A percentile compares a stretch with the other conserved stretches of the same genome.
phyloP scores from a whole-genome alignment of 2,797 vertebrate species.

The Bufotes viridis region DNA sequence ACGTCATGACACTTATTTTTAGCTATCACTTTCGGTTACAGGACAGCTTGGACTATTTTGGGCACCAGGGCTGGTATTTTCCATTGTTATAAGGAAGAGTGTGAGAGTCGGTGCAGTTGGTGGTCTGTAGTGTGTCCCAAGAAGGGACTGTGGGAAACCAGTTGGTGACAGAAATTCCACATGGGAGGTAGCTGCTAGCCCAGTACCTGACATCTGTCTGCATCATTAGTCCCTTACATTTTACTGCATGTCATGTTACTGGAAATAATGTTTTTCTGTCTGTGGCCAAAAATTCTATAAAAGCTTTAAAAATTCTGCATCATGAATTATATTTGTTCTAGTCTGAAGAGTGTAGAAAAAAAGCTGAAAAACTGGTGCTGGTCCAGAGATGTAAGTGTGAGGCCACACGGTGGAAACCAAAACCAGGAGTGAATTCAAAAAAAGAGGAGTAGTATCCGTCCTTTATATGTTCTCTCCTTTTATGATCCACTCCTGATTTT shows the following conservation, averaged over 20 bases:
- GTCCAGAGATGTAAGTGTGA: not conserved
- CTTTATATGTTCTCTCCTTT: too few relatives aligned
- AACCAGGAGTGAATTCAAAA: too few relatives aligned
- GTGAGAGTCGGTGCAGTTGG: conserved; percentile 20
- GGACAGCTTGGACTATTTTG: not conserved
- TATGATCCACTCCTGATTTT: too few relatives aligned
- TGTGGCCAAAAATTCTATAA: not conserved
- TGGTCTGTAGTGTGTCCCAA: conserved; percentile 45
- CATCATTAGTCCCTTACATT: conserved; percentile 10
- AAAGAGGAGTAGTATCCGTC: too few relatives aligned
- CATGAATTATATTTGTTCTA: not conserved
- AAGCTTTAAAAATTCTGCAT: not conserved
- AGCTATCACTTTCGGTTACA: conserved; percentile 36
- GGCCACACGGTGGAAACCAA: too few relatives aligned
- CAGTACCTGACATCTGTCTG: conserved; percentile 35
- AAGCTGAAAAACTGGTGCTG: not conserved
- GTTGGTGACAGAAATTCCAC: conserved; percentile 41
- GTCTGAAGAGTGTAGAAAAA: not conserved
- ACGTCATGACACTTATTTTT: conserved; percentile 26
- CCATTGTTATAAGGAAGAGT: conserved; percentile 25
- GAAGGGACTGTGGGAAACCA: conserved; percentile 42
- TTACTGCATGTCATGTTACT: not conserved
- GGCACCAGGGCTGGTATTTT: conserved; percentile 10
- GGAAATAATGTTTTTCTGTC: conserved; percentile 1
- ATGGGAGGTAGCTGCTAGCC: conserved; percentile 25